phyloP scores from a whole-genome alignment of 2,113 vertebrate genomes.

The Heptranchias perlo region DNA sequence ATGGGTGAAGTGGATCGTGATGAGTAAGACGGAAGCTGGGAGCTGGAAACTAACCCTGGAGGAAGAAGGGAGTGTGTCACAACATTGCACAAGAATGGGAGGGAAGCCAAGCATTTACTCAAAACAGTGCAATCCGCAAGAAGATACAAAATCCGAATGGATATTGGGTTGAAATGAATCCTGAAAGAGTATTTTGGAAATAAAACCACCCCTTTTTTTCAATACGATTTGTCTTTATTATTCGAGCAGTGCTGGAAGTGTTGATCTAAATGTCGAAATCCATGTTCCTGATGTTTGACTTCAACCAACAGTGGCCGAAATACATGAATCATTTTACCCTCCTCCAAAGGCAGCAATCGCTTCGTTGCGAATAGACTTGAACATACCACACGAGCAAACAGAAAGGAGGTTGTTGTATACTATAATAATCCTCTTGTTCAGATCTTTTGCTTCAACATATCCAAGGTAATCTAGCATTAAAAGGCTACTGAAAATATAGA shows the following conservation, averaged over 20 bases:
- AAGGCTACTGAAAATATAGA: neutral
- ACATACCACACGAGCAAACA: neutral
- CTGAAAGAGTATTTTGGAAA: neutral
- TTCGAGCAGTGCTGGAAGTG: no score
- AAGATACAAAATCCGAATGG: neutral
- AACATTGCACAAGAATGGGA: neutral
- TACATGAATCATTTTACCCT: neutral
- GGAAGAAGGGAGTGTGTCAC: no score
- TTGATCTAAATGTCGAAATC: neutral
- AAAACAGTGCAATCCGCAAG: neutral
- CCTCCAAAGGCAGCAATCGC: neutral
- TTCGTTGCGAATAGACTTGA: neutral
- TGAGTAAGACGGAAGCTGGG: neutral
- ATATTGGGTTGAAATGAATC: neutral
- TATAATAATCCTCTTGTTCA: no score
- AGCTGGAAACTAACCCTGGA: neutral
- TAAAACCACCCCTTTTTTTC: neutral
- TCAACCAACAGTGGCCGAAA: neutral
- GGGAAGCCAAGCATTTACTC: neutral
- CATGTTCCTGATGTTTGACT: neutral
- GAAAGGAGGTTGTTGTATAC: neutral
- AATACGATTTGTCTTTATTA: neutral
- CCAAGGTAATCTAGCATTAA: neutral
- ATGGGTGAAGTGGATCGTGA: neutral
- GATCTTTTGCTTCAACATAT: neutral